A percentile compares a stretch with the other conserved stretches of the same genome.
Evolutionary conservation across 1,140 invertebrate species (phyloP).

Genomic region (Procambarus clarkii): DNA sequence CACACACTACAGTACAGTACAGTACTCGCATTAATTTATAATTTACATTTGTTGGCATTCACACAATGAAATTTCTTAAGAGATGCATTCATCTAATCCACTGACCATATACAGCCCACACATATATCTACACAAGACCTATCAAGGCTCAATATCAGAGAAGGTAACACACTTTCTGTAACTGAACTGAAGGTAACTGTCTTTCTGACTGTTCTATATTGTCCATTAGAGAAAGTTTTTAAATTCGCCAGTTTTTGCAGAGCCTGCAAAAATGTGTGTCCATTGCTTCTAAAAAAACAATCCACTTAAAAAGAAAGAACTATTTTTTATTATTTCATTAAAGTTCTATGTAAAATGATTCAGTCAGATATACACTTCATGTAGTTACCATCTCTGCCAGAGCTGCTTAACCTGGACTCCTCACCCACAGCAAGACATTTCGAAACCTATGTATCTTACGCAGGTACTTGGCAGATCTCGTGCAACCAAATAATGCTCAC

Average conservation of each 20-base stretch:
- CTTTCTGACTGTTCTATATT: not conserved
- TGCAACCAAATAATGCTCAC: conserved; percentile 4
- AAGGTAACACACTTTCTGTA: not conserved
- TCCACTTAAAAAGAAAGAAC: not conserved
- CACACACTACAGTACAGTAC: not conserved
- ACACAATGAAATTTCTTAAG: not conserved
- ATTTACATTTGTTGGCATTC: not conserved
- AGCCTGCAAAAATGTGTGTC: not conserved
- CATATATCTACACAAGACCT: conserved; percentile 4
- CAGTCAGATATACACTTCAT: not conserved
- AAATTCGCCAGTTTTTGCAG: not conserved
- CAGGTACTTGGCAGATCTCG: not conserved
- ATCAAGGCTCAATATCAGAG: not conserved
- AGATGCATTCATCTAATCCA: conserved; percentile 1
- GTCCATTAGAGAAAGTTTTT: not conserved
- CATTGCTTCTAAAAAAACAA: not conserved
- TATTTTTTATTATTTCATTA: not conserved
- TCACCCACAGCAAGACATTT: conserved; percentile 6
- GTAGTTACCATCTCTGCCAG: not conserved
- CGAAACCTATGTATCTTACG: conserved; percentile 1
- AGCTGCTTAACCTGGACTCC: conserved; percentile 11
- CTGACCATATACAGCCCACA: conserved; percentile 1
- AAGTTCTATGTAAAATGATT: not conserved
- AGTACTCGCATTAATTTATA: not conserved
- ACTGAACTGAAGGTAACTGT: too few species aligned